phyloP scores from a whole-genome alignment of 2,797 vertebrate species.

The Phrynocephalus vlangalii region DNA sequence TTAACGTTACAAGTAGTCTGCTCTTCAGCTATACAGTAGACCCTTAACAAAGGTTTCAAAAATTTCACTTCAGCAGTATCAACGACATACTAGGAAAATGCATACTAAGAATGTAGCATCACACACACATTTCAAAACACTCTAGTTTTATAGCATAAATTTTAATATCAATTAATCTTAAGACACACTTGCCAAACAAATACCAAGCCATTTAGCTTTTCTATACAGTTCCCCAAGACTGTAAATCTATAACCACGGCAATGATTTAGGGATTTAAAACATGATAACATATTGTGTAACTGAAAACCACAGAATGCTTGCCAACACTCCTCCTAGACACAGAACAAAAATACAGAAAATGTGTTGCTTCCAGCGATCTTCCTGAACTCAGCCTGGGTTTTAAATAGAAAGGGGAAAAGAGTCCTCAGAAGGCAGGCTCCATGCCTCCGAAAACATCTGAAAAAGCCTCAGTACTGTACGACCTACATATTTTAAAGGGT shows the following conservation, averaged over 20 bases:
- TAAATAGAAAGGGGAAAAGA: conserved; percentile 42
- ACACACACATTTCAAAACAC: background rate
- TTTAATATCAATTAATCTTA: conserved; percentile 41
- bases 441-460: conserved; percentile 35
- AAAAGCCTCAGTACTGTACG: conserved; percentile 66
- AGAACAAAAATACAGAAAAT: conserved; percentile 78
- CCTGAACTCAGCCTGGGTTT: conserved; percentile 73
- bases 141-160: conserved; percentile 36
- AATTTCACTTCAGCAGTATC: background rate
- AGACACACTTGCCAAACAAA: conserved; percentile 31
- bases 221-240: conserved; percentile 76
- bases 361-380: conserved; percentile 78
- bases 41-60: conserved; percentile 11
- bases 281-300: conserved; percentile 92
- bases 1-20: background rate
- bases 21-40: background rate
- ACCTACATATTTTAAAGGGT: conserved; percentile 42
- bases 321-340: conserved; percentile 86
- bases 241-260: conserved; percentile 89
- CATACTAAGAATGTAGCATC: too few relatives aligned
- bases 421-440: background rate
- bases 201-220: conserved; percentile 62
- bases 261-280: conserved; percentile 93
- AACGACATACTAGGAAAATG: background rate
- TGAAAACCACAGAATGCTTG: conserved; percentile 87